Base-by-base conservation (phyloP, 2,113 vertebrate species). In the Epinephelus cyanopodus region DNA sequence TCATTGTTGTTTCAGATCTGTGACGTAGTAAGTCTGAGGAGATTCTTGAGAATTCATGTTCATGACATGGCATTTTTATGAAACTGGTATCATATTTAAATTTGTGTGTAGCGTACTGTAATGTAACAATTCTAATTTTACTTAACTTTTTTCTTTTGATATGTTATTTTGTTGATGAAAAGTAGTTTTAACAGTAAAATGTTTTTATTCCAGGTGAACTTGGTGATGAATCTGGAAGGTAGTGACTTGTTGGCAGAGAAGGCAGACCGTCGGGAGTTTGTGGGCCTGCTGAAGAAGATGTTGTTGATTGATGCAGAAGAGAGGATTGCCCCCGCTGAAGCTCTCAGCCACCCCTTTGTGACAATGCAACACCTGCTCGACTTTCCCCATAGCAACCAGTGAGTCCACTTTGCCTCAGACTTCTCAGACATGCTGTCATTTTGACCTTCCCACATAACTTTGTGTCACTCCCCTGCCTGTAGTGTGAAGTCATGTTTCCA, bases 351-450 rank as follows among this genome's bases (percentile, higher is more conserved):
- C 93, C 96, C 98, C 84, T 99, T 99, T 94, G 97, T 99, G 92
- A 98, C 97, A 87, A 99, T 99, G 97, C 98, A 99, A 88, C 98
- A 99, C 94, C 96, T 99, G 93, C 95, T 98, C 9, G 97, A 99
- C 95, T 99, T 99, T 79, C 97, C 98, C 90, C 98, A 99, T 84
- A 99, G 98, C 96, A 99, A 96, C 95, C 97, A 99, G 98, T 99
- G 95, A 89, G 97, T 92, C 58, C 3, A 4, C 3, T n/a, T 48
- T 54, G 1, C 67, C 45, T 37, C 25, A 6, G 10, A 52, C 87
- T 23, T 62, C 7, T 56, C 19, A 48, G 18, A 67, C 57, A 60
- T 33, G 14, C 60, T 27, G 21, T 45, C 42, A 62, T 65, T 60
- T 63, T 66, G 33, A 62, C 37, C 33, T 54, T 42, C 9, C 19